Base-by-base conservation (phyloP, 2,888 invertebrate species). In the Tupiocoris notatus region DNA sequence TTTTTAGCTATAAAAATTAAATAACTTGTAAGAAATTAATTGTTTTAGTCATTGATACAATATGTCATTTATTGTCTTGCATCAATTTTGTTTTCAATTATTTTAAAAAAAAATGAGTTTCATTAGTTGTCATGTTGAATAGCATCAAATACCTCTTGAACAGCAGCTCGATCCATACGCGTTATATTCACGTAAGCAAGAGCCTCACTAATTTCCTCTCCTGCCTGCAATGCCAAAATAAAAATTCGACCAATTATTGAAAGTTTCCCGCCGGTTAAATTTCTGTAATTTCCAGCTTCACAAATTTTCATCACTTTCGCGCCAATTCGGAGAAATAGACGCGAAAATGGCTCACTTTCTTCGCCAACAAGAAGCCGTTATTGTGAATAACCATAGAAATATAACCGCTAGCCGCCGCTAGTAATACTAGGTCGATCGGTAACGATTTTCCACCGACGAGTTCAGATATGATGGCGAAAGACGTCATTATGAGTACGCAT, bases 381-480 rank as follows among this genome's bases (percentile, higher is more conserved):
- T 70, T 59, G 24, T 22, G 12, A 23, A 70, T 59, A 3, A 18
- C 1, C 6, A 58, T 18, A 2, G 59, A 23, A 22, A 24, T 18
- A n/a, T n/a, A 25, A 2, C 17, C 23, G 3, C 24, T 22, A 12
- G 59, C 23, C 9, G 24, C 17, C 6, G 3, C 21, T 12, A 70
- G 24, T 20, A 70, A 2, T 1, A 70, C 16, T 25, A 70, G 20
- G 22, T 24, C 59, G 18, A 59, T 18, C 6, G 57, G 24, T n/a
- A 23, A 59, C 0, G n/a, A 9, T 17, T 54, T 25, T 20, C 58
- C 59, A 18, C 23, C 24, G 17, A 70, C 25, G 16, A 65, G 20
- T 20, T 39, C 18, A 17, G 65, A 65, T 65, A 65, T 65, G 9
- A 18, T 20, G 9, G 39, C 70, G 59, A 70, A 70, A 12, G 24